Evolutionary conservation across 2,888 invertebrate genomes (phyloP).

Genomic region (Callyntrura guangdongensis): DNA sequence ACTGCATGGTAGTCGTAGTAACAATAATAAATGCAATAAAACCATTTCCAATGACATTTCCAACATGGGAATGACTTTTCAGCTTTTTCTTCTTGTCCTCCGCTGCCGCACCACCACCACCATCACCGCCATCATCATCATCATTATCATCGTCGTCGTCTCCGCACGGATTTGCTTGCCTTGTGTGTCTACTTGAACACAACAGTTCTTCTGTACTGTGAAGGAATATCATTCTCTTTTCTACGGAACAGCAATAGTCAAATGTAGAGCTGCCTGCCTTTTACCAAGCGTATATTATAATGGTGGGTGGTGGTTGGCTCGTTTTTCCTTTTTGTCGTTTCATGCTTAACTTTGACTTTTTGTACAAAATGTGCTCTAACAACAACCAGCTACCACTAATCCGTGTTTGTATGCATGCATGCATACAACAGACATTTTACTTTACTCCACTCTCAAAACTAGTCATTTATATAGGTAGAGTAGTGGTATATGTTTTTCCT

Average conservation of each 20-base stretch:
- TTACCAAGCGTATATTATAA: not conserved
- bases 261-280: not conserved
- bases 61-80: slow-evolving; percentile 50
- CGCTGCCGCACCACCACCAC: slow-evolving; percentile 8
- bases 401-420: slow-evolving; percentile 57
- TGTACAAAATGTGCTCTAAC: slow-evolving; percentile 9
- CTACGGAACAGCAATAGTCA: not conserved
- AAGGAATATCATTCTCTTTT: not conserved
- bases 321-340: not conserved
- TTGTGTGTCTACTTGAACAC: not conserved
- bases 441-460: not conserved
- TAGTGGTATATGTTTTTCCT: not conserved
- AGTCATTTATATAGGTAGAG: slow-evolving; percentile 17
- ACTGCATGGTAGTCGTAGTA: slow-evolving; percentile 39
- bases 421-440: not conserved
- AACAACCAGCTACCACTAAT: slow-evolving; percentile 32
- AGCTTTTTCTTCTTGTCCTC: slow-evolving; percentile 45
- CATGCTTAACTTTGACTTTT: slow-evolving; percentile 24
- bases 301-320: not conserved
- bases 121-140: not conserved
- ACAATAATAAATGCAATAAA: slow-evolving; percentile 72
- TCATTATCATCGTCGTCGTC: slow-evolving; percentile 1
- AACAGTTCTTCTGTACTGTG: not conserved
- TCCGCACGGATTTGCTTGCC: not conserved
- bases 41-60: slow-evolving; percentile 55